A percentile compares a stretch with the other conserved stretches of the same genome.
These are phyloP conservation scores for Stegodyphus dumicola DNA, from an alignment of 1,140 invertebrate genomes.

Conservation along the genomic window DNA sequence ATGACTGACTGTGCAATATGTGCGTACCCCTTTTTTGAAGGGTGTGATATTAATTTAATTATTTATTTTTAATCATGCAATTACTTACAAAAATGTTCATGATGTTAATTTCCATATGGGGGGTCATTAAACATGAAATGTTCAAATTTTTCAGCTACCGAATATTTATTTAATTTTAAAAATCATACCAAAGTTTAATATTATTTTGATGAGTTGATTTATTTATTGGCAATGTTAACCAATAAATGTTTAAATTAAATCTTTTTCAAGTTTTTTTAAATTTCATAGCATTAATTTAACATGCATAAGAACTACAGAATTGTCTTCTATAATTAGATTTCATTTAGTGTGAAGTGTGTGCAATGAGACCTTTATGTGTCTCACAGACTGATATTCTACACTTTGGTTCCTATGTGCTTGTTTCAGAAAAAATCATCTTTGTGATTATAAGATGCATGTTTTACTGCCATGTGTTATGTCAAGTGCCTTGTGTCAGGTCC, in stretches of 20 bases:
- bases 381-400: not conserved
- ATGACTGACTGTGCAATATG: conserved; percentile 25
- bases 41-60: conserved; percentile 52
- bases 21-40: conserved; percentile 3
- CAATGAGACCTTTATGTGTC: not conserved
- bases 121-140: not conserved
- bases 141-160: not conserved
- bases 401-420: conserved; percentile 28
- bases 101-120: not conserved
- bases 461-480: conserved; percentile 27
- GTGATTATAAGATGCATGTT: conserved; percentile 26
- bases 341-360: not conserved
- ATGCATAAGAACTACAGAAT: not conserved
- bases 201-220: not conserved
- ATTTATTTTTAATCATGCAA: not conserved
- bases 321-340: not conserved
- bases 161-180: not conserved
- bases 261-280: not conserved
- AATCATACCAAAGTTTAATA: not conserved
- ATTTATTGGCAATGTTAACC: not conserved
- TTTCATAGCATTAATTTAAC: not conserved
- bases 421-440: not conserved
- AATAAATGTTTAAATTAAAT: not conserved
- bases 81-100: not conserved
- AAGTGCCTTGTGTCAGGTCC: not conserved